Percentiles rank a stretch among this genome's conserved stretches.
phyloP scores from a whole-genome alignment of 2,113 vertebrate species.

The Phrynosoma blainvillii region DNA sequence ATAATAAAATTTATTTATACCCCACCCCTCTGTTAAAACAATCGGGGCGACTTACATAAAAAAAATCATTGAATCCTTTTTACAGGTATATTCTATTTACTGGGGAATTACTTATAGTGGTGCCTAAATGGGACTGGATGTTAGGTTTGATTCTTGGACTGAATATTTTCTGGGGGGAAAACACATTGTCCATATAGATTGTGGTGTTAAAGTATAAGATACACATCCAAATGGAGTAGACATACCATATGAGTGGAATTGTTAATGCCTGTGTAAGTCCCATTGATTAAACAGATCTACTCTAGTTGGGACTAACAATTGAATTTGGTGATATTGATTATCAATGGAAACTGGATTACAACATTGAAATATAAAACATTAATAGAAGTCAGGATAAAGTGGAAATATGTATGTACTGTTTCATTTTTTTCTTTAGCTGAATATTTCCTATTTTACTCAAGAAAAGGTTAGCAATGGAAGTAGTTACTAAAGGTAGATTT shows the following conservation, averaged over 20 bases:
- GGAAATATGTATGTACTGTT: background rate
- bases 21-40: too few species aligned
- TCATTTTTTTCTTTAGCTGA: background rate
- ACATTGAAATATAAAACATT: fast-evolving
- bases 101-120: background rate
- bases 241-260: too few species aligned
- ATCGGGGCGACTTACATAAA: background rate
- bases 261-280: too few species aligned
- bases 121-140: background rate
- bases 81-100: too few species aligned
- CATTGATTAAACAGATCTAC: too few species aligned
- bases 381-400: background rate
- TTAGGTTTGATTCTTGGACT: background rate
- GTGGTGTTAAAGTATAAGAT: background rate
- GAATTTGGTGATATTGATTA: background rate
- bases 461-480: background rate
- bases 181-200: background rate
- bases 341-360: background rate
- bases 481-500: conserved; percentile 17
- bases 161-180: background rate
- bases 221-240: background rate
- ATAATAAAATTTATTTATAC: too few species aligned
- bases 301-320: too few species aligned
- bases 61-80: background rate
- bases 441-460: conserved; percentile 12